A percentile compares a stretch with the other conserved stretches of the same genome.
These are phyloP conservation scores for Atta cephalotes DNA, from an alignment of 1,140 invertebrate genomes.

Conservation along the genomic window DNA sequence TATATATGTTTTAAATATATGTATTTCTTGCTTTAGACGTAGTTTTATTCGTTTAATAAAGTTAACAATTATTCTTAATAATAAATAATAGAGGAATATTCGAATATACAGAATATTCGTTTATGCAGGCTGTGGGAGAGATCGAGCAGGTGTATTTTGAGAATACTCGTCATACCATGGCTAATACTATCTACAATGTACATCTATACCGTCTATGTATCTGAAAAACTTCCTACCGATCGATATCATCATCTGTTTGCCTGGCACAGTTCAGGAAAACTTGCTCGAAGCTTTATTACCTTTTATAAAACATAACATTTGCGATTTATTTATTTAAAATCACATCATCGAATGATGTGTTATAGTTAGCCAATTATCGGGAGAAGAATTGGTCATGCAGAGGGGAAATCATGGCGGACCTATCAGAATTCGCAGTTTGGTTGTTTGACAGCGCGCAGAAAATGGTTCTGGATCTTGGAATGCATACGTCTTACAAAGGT, in stretches of 20 bases:
- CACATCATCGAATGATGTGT: slow-evolving; percentile 58
- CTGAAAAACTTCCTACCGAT: slow-evolving; percentile 97
- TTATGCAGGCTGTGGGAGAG: slow-evolving; percentile 90
- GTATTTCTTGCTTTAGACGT: background rate
- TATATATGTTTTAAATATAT: no score
- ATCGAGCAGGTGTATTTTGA: slow-evolving; percentile 95
- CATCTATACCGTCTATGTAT: slow-evolving; percentile 95
- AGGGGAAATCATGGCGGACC: slow-evolving; percentile 88
- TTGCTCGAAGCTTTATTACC: slow-evolving; percentile 81
- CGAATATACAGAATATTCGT: slow-evolving; percentile 46
- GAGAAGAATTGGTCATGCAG: slow-evolving; percentile 95
- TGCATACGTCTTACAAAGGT: slow-evolving; percentile 91
- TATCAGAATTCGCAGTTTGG: slow-evolving; percentile 93
- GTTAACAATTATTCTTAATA: background rate
- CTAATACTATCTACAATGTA: slow-evolving; percentile 94
- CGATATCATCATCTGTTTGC: slow-evolving; percentile 90
- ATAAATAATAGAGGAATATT: slow-evolving; percentile 34
- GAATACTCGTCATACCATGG: slow-evolving; percentile 91
- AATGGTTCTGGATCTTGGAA: slow-evolving; percentile 93
- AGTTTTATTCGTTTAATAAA: background rate
- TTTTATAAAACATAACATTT: background rate
- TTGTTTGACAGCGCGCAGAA: slow-evolving; percentile 92
- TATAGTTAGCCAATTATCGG: slow-evolving; percentile 92
- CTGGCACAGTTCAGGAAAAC: slow-evolving; percentile 88
- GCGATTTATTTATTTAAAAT: slow-evolving; percentile 41